Base-by-base conservation (phyloP, 2,888 invertebrate species). In the Caenorhabditis sp. region DNA sequence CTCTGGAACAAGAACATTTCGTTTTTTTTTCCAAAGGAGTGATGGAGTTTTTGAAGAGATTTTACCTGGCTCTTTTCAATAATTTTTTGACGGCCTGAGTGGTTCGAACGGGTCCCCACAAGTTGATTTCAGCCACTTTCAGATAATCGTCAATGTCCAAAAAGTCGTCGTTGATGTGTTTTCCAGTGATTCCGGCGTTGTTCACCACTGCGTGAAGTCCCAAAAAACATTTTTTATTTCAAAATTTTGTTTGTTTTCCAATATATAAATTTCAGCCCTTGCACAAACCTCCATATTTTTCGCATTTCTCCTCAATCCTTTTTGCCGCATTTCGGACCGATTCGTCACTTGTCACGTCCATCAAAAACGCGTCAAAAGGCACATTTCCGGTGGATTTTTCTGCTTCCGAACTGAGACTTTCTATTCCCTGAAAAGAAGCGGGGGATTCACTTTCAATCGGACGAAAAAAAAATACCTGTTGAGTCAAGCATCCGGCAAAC, bases 101-200 rank as follows among this genome's bases (percentile, higher is more conserved):
- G 11, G 84, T 81, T 50, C 84, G 77, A 11, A 90, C 87, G 4
- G 89, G 86, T 6, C 90, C 90, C 62, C 86, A 86, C 4, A 89
- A 66, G 77, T 90, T 90, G 35, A 84, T 82, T 58, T 83, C 78
- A 6, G 70, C 71, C 15, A 85, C 85, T 59, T 80, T 76, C 17
- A 75, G 68, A 80, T 89, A 90, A 58, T 90, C 89, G 1, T 87
- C 84, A 2, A 86, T 65, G 0, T 83, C 74, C 9, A 89, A 79
- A 85, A 89, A 89, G 72, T 90, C 90, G 30, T 87, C 83, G 1
- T 84, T 84, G 15, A 88, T 86, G 8, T 85, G 72, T 11, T 82
- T 77, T 15, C 86, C 85, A 2, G 82, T 83, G 30, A 86, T 84
- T 61, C 88, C 88, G 2, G 88, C 88, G 52, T 88, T 88, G 74